phyloP scores from a whole-genome alignment of 2,888 invertebrate genomes.

The Tetranychus piercei region DNA sequence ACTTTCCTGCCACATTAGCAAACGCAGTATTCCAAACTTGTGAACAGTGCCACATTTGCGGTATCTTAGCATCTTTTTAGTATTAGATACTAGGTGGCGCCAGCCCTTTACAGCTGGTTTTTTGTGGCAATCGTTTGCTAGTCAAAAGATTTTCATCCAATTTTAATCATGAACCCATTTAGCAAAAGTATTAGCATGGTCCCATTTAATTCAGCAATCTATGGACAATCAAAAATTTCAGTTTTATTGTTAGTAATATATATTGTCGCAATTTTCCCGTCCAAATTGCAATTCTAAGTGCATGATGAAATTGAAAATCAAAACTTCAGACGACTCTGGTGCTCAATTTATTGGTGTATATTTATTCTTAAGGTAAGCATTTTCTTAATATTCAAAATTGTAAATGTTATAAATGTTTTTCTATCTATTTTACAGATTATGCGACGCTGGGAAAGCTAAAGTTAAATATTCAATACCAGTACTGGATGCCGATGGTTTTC shows the following conservation, averaged over 20 bases:
- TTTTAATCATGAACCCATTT: background rate
- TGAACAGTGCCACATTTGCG: too few relatives aligned
- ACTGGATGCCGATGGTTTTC: conserved; percentile 6
- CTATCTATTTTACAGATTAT: background rate
- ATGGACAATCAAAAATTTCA: conserved; percentile 10
- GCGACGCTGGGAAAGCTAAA: background rate
- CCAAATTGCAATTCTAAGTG: conserved; percentile 4
- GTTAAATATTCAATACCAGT: conserved; percentile 7
- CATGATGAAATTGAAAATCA: conserved; percentile 10
- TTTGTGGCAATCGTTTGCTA: too few relatives aligned
- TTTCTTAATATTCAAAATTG: too few relatives aligned
- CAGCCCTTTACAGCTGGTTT: too few relatives aligned
- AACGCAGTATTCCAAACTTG: too few relatives aligned
- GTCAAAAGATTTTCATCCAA: too few relatives aligned
- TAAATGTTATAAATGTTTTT: too few relatives aligned
- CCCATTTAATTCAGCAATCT: conserved; percentile 9
- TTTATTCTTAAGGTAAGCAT: conserved; percentile 9
- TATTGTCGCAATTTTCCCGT: conserved; percentile 11
- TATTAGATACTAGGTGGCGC: too few relatives aligned
- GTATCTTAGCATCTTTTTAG: too few relatives aligned
- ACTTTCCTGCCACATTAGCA: too few relatives aligned
- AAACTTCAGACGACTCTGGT: background rate
- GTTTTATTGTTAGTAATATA: background rate
- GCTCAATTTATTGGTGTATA: conserved; percentile 10
- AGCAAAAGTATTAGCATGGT: background rate